These are phyloP conservation scores for Blastobasis adustella DNA, from an alignment of 2,888 invertebrate species.

Conservation along the genomic window DNA sequence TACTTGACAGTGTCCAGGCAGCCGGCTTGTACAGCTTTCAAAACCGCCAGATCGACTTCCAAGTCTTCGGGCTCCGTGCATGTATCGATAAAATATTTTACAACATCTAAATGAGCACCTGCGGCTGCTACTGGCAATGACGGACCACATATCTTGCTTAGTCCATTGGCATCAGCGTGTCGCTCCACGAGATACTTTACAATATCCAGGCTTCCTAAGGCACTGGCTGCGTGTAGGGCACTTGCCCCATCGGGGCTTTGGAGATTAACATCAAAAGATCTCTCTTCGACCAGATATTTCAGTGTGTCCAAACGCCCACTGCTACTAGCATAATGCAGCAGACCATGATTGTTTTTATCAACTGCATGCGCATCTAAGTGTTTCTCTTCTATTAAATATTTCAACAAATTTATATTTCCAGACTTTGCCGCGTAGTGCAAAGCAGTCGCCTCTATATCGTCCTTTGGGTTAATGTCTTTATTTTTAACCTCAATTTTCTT, in stretches of 20 bases:
- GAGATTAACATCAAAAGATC: neutral
- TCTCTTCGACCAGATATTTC: neutral
- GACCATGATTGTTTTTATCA: neutral
- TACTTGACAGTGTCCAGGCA: neutral
- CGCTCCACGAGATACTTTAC: neutral
- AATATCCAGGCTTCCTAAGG: neutral
- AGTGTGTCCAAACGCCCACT: neutral
- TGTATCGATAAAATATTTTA: neutral
- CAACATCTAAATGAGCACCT: neutral
- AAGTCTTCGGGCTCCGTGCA: too few species aligned
- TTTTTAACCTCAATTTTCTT: too few species aligned
- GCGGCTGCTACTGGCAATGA: neutral
- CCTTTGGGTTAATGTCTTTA: too few species aligned
- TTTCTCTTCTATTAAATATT: slow-evolving; percentile 5
- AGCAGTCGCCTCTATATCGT: too few species aligned
- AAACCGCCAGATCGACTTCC: too few species aligned
- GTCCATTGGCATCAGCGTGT: neutral
- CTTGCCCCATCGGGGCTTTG: neutral
- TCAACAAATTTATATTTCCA: slow-evolving; percentile 3
- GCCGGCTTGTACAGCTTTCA: too few species aligned
- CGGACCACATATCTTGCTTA: neutral
- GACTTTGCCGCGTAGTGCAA: neutral
- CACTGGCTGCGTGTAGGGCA: neutral
- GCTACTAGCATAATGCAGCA: neutral
- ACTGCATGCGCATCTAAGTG: neutral